A percentile compares a stretch with the other conserved stretches of the same genome.
phyloP scores from a whole-genome alignment of 2,113 vertebrate genomes.

The Phrynosoma blainvillii region DNA sequence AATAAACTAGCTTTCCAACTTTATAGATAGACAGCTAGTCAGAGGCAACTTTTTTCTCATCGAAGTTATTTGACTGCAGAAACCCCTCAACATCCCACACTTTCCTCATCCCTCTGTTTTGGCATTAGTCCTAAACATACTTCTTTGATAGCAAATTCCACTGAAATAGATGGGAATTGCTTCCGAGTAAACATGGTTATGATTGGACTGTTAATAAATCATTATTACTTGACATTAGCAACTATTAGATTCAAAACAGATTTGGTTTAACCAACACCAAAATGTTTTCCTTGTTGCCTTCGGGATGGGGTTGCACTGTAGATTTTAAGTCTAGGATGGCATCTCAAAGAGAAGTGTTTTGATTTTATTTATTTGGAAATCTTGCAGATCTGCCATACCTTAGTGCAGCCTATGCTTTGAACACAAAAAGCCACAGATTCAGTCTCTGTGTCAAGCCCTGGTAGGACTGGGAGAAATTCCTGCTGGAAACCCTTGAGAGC shows the following conservation, averaged over 20 bases:
- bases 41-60: background rate
- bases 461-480: background rate
- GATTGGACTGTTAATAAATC: background rate
- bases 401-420: background rate
- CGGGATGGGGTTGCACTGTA: background rate
- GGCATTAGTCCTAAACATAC: background rate
- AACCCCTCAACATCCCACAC: background rate
- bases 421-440: background rate
- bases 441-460: background rate
- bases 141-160: background rate
- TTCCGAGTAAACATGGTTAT: background rate
- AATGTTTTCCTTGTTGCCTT: background rate
- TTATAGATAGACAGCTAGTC: background rate
- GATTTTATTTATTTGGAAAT: background rate
- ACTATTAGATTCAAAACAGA: background rate
- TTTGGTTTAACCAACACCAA: conserved; percentile 3
- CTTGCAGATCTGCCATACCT: background rate
- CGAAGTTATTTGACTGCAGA: background rate
- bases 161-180: background rate
- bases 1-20: background rate
- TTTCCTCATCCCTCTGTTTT: conserved; percentile 17
- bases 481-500: background rate
- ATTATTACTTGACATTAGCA: background rate
- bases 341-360: background rate
- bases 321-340: background rate